Percentiles rank a stretch among this genome's conserved stretches.
phyloP scores from a whole-genome alignment of 2,888 invertebrate genomes.

The Diabrotica balteata region DNA sequence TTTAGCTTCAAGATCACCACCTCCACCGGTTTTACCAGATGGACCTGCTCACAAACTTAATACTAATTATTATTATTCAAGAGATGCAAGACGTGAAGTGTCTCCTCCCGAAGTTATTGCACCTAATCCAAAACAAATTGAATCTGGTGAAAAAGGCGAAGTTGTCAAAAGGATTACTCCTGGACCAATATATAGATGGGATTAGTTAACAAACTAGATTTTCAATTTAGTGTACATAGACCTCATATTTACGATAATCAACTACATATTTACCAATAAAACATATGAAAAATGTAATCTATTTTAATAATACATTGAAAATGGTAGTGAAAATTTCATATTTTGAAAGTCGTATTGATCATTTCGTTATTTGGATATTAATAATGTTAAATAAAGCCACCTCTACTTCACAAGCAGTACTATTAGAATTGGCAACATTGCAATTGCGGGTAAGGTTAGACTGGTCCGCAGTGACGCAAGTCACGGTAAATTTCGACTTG shows the following conservation, averaged over 20 bases:
- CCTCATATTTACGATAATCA: conserved; percentile 1
- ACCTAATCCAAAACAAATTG: conserved; percentile 42
- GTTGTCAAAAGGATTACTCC: conserved; percentile 44
- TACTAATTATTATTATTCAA: conserved; percentile 82
- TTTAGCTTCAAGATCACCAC: conserved; percentile 78
- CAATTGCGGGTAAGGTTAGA: no score
- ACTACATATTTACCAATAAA: background rate
- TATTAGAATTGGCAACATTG: no score
- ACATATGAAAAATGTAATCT: no score
- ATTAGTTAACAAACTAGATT: conserved; percentile 33
- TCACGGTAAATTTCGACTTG: no score
- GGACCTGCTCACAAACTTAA: conserved; percentile 82
- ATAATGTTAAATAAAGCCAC: no score
- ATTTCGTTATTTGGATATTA: no score
- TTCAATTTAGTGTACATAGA: conserved; percentile 10
- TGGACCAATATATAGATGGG: conserved; percentile 48
- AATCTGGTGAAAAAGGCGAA: conserved; percentile 31
- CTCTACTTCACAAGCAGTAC: no score
- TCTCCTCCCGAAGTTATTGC: conserved; percentile 70
- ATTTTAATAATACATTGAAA: no score
- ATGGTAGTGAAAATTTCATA: no score
- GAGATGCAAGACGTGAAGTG: conserved; percentile 85
- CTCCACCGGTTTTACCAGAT: conserved; percentile 80
- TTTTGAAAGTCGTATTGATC: no score
- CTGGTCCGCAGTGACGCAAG: no score